phyloP scores from a whole-genome alignment of 2,113 vertebrate genomes.

The Caranx ignobilis region DNA sequence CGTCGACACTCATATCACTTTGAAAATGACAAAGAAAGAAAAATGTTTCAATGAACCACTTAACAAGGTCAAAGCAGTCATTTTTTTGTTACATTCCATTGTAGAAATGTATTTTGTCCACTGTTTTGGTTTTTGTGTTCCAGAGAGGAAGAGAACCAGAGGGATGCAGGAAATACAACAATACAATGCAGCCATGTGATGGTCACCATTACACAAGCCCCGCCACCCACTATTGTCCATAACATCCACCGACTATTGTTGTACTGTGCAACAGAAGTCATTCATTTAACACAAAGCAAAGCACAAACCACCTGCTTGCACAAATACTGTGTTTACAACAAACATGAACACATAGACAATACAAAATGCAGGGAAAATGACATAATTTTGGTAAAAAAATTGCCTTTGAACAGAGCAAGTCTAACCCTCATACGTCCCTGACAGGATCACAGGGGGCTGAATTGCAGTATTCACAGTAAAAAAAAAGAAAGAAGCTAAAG shows the following conservation, averaged over 20 bases:
- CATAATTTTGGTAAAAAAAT: neutral
- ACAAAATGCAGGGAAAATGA: neutral
- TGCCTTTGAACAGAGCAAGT: slow-evolving; percentile 21
- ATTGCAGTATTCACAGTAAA: neutral
- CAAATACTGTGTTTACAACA: slow-evolving; percentile 56
- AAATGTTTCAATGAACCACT: slow-evolving; percentile 10
- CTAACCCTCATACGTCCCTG: neutral
- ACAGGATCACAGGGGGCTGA: neutral
- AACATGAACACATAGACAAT: slow-evolving; percentile 10
- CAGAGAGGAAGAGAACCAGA: slow-evolving; percentile 65
- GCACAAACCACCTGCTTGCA: slow-evolving; percentile 61
- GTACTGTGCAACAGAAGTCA: slow-evolving; percentile 51
- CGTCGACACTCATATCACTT: neutral
- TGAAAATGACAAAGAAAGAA: slow-evolving; percentile 16
- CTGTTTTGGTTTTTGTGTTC: slow-evolving; percentile 54
- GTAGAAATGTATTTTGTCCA: slow-evolving; percentile 34
- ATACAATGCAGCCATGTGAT: slow-evolving; percentile 62
- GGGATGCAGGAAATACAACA: slow-evolving; percentile 75
- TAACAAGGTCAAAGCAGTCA: neutral
- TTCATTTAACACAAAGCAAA: slow-evolving; percentile 66
- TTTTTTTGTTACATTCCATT: slow-evolving; percentile 42
- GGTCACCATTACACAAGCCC: slow-evolving; percentile 61
- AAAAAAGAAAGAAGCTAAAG: neutral
- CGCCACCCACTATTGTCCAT: slow-evolving; percentile 70
- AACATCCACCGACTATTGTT: slow-evolving; percentile 68